Evolutionary conservation across 23 tunicate species (phyloP), one percentile per base, ranked within the genome.

Genomic region (Trididemnum clinides): DNA sequence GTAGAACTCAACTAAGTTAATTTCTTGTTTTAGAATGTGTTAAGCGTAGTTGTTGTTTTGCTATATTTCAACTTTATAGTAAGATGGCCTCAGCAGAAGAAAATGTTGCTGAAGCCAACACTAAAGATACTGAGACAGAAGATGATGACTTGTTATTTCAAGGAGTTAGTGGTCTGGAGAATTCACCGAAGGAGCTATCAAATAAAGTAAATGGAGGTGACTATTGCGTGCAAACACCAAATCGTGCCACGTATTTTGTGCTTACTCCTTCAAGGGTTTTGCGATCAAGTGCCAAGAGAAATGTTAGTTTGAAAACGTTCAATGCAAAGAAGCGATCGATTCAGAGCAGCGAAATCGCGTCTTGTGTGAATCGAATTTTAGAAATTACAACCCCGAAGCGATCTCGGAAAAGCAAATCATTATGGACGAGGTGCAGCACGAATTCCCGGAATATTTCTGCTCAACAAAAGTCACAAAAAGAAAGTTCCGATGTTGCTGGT

Each of bases 201-300:
- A 29, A 66, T 7, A 44, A 10, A 29, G 2, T n/a, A 5, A 6
- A 2, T 3, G 37, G 37, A 10, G n/a, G 4, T 29, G 37, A 66
- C 5, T 66, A 66, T 31, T 29, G 19, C 31, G 75, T 66, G 10
- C 75, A 66, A 36, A 73, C 80, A 2, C 80, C 80, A 2, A 73
- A 22, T 23, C n/a, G 80, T 36, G 80, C 37, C 37, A 73, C 80
- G 4, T 73, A 37, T 38, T 73, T 37, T 37, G 80, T 73, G 3
- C 26, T n/a, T 2, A 73, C 80, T 1, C 80, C 80, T 36, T 73
- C 80, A 7, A 7, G 22, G 30, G 19, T 28, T 32, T 32, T 66
- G 37, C 19, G 75, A 29, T 66, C 75, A 3, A 66, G 75, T 66
- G 37, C 31, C 12, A 66, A 66, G 75, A 36, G 21, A 59, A 19